Conservation (phyloP, 2,797 vertebrate species). For the Hydrocynus forskahlii region DNA sequence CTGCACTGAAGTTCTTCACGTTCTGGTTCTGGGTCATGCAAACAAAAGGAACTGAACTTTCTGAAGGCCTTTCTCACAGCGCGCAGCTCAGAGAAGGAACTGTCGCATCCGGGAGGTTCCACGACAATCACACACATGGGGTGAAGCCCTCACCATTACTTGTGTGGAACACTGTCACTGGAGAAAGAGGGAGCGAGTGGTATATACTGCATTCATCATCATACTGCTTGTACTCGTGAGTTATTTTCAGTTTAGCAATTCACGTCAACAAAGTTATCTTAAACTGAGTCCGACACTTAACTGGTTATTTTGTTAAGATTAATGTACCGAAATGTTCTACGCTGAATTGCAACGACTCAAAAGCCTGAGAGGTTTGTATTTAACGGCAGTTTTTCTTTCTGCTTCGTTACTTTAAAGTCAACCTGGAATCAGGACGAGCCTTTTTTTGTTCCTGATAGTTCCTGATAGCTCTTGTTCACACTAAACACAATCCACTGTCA, state of each 20-base stretch:
- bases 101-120: not conserved
- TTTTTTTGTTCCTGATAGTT: no score
- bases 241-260: no score
- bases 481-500: no score
- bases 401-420: no score
- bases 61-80: not conserved
- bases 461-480: no score
- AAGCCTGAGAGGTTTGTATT: no score
- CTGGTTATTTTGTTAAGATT: no score
- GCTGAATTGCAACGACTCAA: no score
- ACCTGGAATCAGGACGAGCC: no score
- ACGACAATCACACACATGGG: not conserved
- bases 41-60: not conserved
- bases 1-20: not conserved
- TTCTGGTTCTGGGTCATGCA: not conserved
- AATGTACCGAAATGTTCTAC: no score
- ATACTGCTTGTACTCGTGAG: not conserved
- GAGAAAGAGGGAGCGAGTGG: not conserved
- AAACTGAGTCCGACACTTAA: constrained; percentile 18
- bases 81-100: not conserved
- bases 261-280: constrained; percentile 36
- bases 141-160: not conserved
- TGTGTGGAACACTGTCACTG: not conserved
- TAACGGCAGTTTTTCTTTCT: no score
- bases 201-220: no score